Evolutionary conservation across 1,140 invertebrate species (phyloP).

Genomic region (Panagrolaimus sp.): DNA sequence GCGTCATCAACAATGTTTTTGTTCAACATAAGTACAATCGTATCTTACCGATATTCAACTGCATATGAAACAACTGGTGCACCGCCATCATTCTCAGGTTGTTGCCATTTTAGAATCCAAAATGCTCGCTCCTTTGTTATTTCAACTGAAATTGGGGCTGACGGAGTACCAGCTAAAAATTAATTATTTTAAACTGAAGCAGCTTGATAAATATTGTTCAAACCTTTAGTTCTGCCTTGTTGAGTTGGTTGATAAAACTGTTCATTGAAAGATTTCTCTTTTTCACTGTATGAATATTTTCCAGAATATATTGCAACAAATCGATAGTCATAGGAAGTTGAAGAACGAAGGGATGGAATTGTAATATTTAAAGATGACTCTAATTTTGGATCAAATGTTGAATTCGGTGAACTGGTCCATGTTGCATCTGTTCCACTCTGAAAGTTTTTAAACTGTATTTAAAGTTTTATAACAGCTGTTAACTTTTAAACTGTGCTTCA

Average conservation of each 20-base stretch:
- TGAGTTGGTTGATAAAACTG: conserved; percentile 45
- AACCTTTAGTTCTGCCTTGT: conserved; percentile 29
- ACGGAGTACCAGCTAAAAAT: conserved; percentile 50
- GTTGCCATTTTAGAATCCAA: conserved; percentile 52
- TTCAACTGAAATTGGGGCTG: conserved; percentile 43
- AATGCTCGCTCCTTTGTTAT: conserved; percentile 42
- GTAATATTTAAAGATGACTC: conserved; percentile 26
- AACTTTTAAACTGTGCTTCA: too few species aligned
- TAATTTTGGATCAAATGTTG: conserved; percentile 39
- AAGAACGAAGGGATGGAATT: conserved; percentile 43
- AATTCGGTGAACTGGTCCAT: conserved; percentile 44
- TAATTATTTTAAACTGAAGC: too few species aligned
- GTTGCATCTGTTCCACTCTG: conserved; percentile 41
- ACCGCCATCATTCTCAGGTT: conserved; percentile 50
- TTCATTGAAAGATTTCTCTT: conserved; percentile 38
- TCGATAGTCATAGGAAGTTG: conserved; percentile 55
- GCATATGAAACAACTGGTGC: conserved; percentile 49
- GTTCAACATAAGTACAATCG: neutral
- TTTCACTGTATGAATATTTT: conserved; percentile 32
- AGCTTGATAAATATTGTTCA: too few species aligned
- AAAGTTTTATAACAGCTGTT: too few species aligned
- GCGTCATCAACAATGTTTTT: too few species aligned
- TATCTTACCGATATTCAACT: conserved; percentile 43
- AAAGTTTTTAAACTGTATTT: too few species aligned
- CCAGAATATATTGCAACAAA: conserved; percentile 48